phyloP scores from a whole-genome alignment of 2,113 vertebrate genomes.

The Phocoena sinus region DNA sequence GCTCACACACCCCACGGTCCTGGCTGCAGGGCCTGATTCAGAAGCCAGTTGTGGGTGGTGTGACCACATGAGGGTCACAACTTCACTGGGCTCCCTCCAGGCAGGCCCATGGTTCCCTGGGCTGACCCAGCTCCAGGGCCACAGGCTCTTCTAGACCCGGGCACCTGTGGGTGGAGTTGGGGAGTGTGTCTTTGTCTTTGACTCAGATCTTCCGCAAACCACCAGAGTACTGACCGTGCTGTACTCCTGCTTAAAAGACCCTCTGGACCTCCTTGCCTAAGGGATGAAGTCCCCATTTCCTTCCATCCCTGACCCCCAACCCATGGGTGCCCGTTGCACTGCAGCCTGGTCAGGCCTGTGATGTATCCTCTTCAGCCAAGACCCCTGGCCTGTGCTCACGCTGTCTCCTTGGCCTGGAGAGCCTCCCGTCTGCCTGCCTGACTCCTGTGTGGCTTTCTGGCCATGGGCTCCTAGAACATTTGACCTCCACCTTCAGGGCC shows the following conservation, averaged over 20 bases:
- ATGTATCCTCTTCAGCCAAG: no score
- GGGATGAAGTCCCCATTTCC: not conserved
- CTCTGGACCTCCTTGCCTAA: not conserved
- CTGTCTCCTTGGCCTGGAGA: not conserved
- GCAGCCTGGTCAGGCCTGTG: not conserved
- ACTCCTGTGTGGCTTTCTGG: not conserved
- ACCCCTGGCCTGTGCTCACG: not conserved
- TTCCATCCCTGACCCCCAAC: no score
- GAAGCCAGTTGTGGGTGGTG: rapidly evolving
- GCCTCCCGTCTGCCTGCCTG: not conserved
- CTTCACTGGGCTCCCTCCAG: not conserved
- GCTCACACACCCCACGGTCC: rapidly evolving
- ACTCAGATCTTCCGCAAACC: not conserved
- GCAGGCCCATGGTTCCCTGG: not conserved
- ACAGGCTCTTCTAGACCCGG: not conserved
- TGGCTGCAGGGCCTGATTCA: not conserved
- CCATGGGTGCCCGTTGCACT: rapidly evolving
- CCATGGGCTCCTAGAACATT: no score
- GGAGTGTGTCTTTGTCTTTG: not conserved
- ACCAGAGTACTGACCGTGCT: not conserved
- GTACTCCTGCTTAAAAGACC: not conserved
- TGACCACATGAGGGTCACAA: not conserved
- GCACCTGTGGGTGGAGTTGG: not conserved
- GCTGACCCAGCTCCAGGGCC: not conserved
- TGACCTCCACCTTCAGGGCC: not conserved